phyloP scores from a whole-genome alignment of 2,113 vertebrate species.

The Nyctereutes procyonoides region DNA sequence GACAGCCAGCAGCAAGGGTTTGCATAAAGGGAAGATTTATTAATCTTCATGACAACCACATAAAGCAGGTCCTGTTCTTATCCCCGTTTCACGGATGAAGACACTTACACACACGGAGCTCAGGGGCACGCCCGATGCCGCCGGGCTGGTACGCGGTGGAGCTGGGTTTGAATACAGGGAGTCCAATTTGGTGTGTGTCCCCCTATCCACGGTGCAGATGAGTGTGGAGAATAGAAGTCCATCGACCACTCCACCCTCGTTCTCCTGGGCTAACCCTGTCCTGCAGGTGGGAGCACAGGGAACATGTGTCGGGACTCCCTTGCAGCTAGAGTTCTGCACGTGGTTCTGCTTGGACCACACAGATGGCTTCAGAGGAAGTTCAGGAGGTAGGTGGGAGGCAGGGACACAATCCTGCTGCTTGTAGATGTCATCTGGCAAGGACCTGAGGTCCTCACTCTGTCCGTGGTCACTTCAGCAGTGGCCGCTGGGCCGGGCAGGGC shows the following conservation, averaged over 20 bases:
- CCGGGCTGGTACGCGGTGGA: background rate
- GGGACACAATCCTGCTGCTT: background rate
- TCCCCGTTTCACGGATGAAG: background rate
- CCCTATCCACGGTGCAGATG: background rate
- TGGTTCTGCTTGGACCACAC: background rate
- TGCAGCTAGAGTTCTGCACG: constrained; percentile 11
- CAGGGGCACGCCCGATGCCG: rapidly evolving
- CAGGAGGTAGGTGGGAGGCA: background rate
- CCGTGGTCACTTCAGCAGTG: background rate
- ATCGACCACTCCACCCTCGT: background rate
- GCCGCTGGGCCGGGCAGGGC: no score
- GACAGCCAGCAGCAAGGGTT: background rate
- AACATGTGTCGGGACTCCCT: background rate
- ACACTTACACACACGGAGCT: background rate
- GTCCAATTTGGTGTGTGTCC: background rate
- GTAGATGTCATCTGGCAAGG: background rate
- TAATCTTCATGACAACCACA: background rate
- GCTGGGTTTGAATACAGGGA: background rate
- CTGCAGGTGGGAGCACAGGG: background rate
- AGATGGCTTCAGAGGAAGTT: background rate
- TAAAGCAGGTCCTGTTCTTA: background rate
- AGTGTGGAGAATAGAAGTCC: background rate
- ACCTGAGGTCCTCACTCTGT: background rate
- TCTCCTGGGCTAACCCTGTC: background rate
- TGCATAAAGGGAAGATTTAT: background rate